These are phyloP conservation scores for Cremastobaeus sp. DNA, from an alignment of 2,888 invertebrate genomes.

Conservation along the genomic window DNA sequence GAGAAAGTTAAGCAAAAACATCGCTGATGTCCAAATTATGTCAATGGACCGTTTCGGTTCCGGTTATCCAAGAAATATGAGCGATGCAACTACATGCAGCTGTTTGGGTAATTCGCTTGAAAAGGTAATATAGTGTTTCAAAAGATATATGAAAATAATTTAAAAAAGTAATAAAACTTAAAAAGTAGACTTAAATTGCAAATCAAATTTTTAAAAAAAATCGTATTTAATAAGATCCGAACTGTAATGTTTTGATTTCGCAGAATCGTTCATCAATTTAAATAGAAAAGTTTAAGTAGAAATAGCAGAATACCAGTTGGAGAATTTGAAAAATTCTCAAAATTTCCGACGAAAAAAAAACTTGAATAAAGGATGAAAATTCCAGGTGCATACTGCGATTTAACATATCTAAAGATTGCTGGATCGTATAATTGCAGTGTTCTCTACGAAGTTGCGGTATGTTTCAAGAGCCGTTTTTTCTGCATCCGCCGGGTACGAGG, in stretches of 20 bases:
- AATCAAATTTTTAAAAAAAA: not conserved
- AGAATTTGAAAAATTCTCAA: too few relatives aligned
- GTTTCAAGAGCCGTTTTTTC: constrained; percentile 77
- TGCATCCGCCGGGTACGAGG: constrained; percentile 75
- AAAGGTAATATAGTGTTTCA: constrained; percentile 66
- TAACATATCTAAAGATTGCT: not conserved
- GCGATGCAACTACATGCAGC: constrained; percentile 74
- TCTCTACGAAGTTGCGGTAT: constrained; percentile 73
- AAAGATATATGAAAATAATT: not conserved
- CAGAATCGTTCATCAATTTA: too few relatives aligned
- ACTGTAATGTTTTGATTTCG: too few relatives aligned
- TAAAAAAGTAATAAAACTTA: not conserved
- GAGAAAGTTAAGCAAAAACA: constrained; percentile 48
- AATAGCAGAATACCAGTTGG: too few relatives aligned
- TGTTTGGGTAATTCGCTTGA: constrained; percentile 72
- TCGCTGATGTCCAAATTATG: constrained; percentile 71
- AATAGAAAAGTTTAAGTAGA: too few relatives aligned
- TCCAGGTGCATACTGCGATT: not conserved
- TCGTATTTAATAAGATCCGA: too few relatives aligned
- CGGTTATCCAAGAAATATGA: constrained; percentile 74
- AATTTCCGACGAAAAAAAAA: not conserved
- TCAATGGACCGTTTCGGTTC: constrained; percentile 73
- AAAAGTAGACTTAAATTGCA: not conserved
- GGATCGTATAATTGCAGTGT: constrained; percentile 66
- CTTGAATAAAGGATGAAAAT: not conserved